Evolutionary conservation across 2,888 invertebrate species (phyloP), one percentile per base, ranked within the genome.

Genomic region (Drosophila prostipennis): DNA sequence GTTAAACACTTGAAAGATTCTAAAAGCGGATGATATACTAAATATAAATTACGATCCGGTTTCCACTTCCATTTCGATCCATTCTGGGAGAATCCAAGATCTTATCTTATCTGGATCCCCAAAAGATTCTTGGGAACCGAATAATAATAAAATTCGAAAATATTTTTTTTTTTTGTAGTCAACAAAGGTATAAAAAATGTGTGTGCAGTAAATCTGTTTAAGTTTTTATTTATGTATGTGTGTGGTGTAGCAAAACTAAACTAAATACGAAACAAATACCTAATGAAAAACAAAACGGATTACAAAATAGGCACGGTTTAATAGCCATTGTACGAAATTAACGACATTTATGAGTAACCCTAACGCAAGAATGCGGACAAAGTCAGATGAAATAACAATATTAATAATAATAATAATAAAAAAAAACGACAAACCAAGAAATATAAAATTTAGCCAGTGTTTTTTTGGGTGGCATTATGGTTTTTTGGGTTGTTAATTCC

Each of bases 181-280:
- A 76, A 73, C 73, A 87, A 87, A 80, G 69, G 59, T 82, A 87
- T 73, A 61, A 39, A 76, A 75, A 80, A 89, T 76, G 76, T 74
- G 76, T 80, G 81, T 85, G 84, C 83, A 77, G 77, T 81, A 81
- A 85, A 89, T 79, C 73, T 85, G 77, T 89, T 89, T 90, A 82
- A 82, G 89, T 89, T 85, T 77, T 89, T 90, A 89, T 89, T 85
- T 90, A 90, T 88, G 64, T 63, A 58, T 77, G 76, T 86, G 80
- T 86, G 80, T 79, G 79, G 70, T 77, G 77, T 79, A 86, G 80
- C 74, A 79, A 82, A 85, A 81, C 52, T 43, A 73, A 70, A 60
- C 48, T 37, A 54, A 70, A 48, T 68, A 68, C 37, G 40, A 68
- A 69, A 68, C 19, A 67, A 65, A 67, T 64, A 64, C 67, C 63